phyloP scores from a whole-genome alignment of 2,797 vertebrate genomes.

The Eremophila alpestris region DNA sequence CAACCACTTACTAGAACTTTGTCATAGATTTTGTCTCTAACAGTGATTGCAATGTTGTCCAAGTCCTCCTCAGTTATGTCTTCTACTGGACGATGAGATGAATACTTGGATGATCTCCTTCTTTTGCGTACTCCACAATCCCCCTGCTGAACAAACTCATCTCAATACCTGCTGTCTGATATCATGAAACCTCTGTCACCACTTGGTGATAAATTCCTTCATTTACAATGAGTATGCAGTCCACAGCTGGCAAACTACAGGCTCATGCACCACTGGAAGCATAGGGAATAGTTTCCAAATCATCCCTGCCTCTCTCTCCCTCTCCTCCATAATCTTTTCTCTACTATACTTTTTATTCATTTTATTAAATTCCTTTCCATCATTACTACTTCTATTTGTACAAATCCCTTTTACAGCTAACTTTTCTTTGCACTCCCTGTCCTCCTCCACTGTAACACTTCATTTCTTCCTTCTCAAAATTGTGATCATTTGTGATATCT shows the following conservation, averaged over 20 bases:
- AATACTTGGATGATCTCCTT: conserved; percentile 69
- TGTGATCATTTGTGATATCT: background rate
- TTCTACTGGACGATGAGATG: conserved; percentile 80
- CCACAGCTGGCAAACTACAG: background rate
- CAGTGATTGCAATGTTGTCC: conserved; percentile 87
- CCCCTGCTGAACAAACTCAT: conserved; percentile 66
- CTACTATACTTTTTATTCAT: background rate
- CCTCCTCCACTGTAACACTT: background rate
- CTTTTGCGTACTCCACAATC: conserved; percentile 65
- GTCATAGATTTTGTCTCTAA: conserved; percentile 95
- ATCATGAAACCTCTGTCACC: background rate
- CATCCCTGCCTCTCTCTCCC: background rate
- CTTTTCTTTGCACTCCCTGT: background rate
- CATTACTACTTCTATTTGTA: background rate
- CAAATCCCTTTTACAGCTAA: background rate
- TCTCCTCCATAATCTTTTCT: background rate
- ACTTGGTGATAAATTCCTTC: background rate
- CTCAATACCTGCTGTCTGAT: conserved; percentile 18
- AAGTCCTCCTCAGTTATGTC: conserved; percentile 93
- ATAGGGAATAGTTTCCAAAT: background rate
- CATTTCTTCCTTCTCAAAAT: background rate
- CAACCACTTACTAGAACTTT: conserved; percentile 85
- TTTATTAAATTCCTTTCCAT: background rate
- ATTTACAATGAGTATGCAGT: background rate
- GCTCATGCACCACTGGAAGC: background rate